Percentiles rank a stretch among this genome's conserved stretches.
Evolutionary conservation across 2,888 invertebrate species (phyloP).

Genomic region (Caenorhabditis drosophilae): DNA sequence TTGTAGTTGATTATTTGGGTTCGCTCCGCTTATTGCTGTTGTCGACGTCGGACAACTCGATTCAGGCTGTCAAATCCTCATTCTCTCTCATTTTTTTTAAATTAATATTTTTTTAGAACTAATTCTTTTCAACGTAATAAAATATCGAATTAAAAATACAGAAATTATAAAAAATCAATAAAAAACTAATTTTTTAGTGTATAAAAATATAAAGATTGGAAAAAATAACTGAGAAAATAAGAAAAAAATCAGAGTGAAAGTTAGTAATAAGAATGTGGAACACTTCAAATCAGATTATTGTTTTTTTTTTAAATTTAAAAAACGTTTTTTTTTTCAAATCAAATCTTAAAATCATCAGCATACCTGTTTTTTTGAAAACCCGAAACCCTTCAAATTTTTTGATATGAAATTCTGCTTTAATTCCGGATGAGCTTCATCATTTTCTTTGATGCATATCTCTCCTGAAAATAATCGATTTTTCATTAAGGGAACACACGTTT

Average conservation of each 20-base stretch:
- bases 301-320: not conserved
- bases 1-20: too few species aligned
- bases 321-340: not conserved
- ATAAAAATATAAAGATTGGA: not conserved
- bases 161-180: conserved; percentile 1
- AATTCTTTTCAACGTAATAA: too few species aligned
- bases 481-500: too few species aligned
- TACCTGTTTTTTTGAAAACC: conserved; percentile 67
- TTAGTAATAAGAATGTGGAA: not conserved
- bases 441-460: conserved; percentile 46
- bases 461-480: conserved; percentile 27
- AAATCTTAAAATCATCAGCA: not conserved
- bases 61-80: too few species aligned
- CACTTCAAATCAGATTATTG: not conserved
- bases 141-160: conserved; percentile 1
- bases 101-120: too few species aligned
- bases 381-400: conserved; percentile 66
- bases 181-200: not conserved
- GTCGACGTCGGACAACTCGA: too few species aligned
- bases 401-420: conserved; percentile 62
- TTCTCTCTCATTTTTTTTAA: too few species aligned
- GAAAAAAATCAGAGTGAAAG: not conserved
- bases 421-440: conserved; percentile 69
- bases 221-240: not conserved
- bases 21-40: too few species aligned